phyloP scores from a whole-genome alignment of 2,888 invertebrate species.

The Crioceris asparagi region DNA sequence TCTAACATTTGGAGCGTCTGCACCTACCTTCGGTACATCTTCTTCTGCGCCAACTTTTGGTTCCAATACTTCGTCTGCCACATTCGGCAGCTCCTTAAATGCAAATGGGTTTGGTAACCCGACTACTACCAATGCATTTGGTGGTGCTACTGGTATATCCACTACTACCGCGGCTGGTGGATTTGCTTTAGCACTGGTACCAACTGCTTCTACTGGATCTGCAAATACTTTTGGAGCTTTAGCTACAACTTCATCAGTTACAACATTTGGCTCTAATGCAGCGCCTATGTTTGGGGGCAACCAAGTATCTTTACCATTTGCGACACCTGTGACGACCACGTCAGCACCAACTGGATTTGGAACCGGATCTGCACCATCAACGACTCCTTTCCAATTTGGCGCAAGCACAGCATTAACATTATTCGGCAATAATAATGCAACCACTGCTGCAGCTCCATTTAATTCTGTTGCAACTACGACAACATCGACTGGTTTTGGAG shows the following conservation, averaged over 20 bases:
- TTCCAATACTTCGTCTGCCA: not conserved
- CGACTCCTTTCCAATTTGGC: not conserved
- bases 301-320: not conserved
- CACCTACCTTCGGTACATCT: slow-evolving; percentile 5
- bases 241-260: slow-evolving; percentile 1
- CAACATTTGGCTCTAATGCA: too few relatives aligned
- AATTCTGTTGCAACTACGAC: slow-evolving; percentile 9
- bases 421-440: not conserved
- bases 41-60: not conserved
- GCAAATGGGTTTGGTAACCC: slow-evolving; percentile 11
- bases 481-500: slow-evolving; percentile 5
- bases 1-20: not conserved
- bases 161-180: not conserved
- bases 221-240: not conserved
- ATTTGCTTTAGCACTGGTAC: not conserved
- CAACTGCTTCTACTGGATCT: slow-evolving; percentile 1
- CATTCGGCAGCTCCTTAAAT: not conserved
- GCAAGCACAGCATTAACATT: not conserved
- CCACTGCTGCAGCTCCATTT: slow-evolving; percentile 4
- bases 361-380: not conserved
- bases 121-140: slow-evolving; percentile 1
- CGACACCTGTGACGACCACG: not conserved
- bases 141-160: not conserved
- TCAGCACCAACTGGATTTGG: not conserved
- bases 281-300: not conserved